Base-by-base conservation (phyloP, 2,888 invertebrate genomes). In the Acleris emargana region DNA sequence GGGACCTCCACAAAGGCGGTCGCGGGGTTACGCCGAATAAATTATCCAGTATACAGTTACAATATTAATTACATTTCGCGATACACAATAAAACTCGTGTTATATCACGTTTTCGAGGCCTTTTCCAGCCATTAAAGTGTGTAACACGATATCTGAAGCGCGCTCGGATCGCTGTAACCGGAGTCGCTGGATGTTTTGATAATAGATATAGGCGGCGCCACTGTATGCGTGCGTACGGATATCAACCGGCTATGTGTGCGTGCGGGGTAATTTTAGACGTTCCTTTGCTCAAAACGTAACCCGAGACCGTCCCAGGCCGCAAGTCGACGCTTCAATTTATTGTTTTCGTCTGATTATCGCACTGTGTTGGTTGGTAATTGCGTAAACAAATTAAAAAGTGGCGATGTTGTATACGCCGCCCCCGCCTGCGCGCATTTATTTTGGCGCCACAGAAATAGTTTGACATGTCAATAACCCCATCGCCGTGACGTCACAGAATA, bases 81-180 rank as follows among this genome's bases (percentile, higher is more conserved):
- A 89, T 89, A 89, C 81, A 89, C 87, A 91, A 91, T 89, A 91
- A 91, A 91, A 90, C 86, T 86, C 90, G 89, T 91, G 89, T 91
- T 90, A 91, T 91, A 90, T 91, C 89, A 89, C 89, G 87, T 90
- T 92, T 91, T 91, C 90, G 92, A 91, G 92, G 92, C 90, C 91
- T 91, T 91, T 92, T 92, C 91, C 91, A 91, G 89, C 91, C 91
- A 92, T 92, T 92, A 92, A 92, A 91, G 91, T 89, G 87, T 91
- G 92, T 89, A 92, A 92, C 80, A 84, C 85, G 92, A 92, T 91
- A 89, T 87, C 86, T 85, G 89, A 89, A 91, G 91, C 91, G 88
- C 91, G 90, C 89, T 91, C 89, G 89, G 90, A 88, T 91, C 91
- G 88, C 88, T 87, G 92, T 91, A 92, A 92, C 88, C 86, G 81